Evolutionary conservation across 92 coral and sea anemone genomes (phyloP), one percentile per base, ranked within the genome.

Genomic region (Porites evermanni): DNA sequence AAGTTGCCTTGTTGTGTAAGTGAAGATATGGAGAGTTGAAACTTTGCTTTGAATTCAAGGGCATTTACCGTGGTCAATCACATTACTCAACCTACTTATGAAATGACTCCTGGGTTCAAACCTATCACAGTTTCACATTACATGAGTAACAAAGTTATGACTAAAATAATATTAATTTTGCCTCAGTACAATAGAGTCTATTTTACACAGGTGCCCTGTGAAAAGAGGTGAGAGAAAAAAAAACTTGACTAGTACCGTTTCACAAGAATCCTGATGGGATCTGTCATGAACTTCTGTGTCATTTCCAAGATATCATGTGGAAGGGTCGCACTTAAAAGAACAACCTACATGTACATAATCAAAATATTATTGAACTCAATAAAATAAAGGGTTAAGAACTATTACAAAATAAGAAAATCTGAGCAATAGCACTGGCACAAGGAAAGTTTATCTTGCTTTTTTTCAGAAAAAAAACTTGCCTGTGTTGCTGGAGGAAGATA

Each of bases 401-500:
- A 8, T 11, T 14, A 56, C 16, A 3, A 14, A 56, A 56, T 11
- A 56, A 16, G 67, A 20, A 59, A 16, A 59, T 59, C 68, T 7
- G 21, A 16, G 21, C 68, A 64, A n/a, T 18, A 23, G 10, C 5
- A 21, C 51, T 19, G 19, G 29, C 51, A 51, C 16, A 47, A 1
- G 2, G 12, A 38, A 38, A 38, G 47, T 38, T 38, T 38, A 3
- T 19, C 38, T 51, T 1, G 63, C 9, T 12, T 17, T 23, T 76
- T 13, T 29, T 2, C 32, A 12, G 18, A 23, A 73, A n/a, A n/a
- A 54, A n/a, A 21, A 44, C 77, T 86, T 79, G 89, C 99, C 95
- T 96, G 99, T 65, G 99, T 97, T n/a, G 99, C 99, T 12, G 99
- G 99, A 12, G 99, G 99, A 5, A 97, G 97, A 74, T 97, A 97